These are phyloP conservation scores for Apodemia mormo DNA, from an alignment of 2,888 invertebrate species.

Conservation along the genomic window DNA sequence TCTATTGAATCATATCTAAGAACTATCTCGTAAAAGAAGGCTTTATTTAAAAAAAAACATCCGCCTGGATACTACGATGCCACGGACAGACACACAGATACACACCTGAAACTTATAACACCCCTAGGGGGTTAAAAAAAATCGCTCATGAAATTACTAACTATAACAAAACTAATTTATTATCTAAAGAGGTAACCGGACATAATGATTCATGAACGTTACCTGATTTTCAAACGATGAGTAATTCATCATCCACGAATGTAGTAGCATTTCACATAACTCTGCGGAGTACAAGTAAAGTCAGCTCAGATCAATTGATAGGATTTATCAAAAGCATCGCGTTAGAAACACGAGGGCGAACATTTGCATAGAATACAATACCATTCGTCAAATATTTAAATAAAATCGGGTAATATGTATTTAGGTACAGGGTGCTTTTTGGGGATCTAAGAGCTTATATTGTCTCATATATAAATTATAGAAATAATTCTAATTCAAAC, in stretches of 20 bases:
- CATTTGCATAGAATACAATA: conserved; percentile 77
- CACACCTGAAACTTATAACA: too few species aligned
- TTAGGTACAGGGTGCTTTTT: conserved; percentile 49
- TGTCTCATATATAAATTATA: too few species aligned
- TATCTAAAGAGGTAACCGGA: background rate
- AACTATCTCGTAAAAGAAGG: too few species aligned
- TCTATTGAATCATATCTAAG: too few species aligned
- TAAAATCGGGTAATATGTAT: conserved; percentile 19
- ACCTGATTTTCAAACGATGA: conserved; percentile 18
- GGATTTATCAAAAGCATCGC: conserved; percentile 47
- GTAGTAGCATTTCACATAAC: conserved; percentile 20
- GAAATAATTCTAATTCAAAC: too few species aligned
- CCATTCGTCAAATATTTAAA: conserved; percentile 27
- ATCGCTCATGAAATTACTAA: too few species aligned
- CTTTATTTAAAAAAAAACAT: too few species aligned
- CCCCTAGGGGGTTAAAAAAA: too few species aligned
- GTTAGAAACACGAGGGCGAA: conserved; percentile 61
- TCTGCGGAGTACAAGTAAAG: conserved; percentile 29
- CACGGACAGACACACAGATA: too few species aligned
- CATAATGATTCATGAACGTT: conserved; percentile 17
- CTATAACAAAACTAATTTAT: background rate
- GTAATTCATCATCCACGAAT: conserved; percentile 30
- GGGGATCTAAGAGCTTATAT: too few species aligned
- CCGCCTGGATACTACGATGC: too few species aligned
- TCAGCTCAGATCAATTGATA: conserved; percentile 59